Evolutionary conservation across 2,113 vertebrate genomes (phyloP).

Genomic region (Onychostoma macrolepis): DNA sequence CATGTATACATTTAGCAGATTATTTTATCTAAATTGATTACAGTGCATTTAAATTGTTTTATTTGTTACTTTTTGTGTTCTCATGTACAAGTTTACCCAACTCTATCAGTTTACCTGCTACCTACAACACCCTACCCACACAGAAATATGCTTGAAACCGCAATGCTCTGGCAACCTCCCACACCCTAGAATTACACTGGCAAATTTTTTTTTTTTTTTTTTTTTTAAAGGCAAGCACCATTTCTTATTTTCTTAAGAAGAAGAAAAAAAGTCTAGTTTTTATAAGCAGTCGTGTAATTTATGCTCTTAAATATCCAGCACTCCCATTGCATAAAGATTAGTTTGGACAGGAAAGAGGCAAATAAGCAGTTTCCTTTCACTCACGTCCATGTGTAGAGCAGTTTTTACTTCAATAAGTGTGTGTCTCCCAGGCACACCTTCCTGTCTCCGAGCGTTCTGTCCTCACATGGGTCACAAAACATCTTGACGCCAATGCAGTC

Average conservation of each 20-base stretch:
- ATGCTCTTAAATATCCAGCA: neutral
- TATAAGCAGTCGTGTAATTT: neutral
- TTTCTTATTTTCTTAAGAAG: neutral
- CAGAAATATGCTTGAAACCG: neutral
- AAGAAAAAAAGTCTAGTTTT: neutral
- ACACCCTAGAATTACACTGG: neutral
- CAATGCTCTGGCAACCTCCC: neutral
- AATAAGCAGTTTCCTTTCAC: slow-evolving; percentile 29
- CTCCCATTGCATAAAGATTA: neutral
- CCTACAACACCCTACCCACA: neutral
- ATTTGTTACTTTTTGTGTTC: neutral
- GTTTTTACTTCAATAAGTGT: neutral
- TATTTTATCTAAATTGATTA: neutral
- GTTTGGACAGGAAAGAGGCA: neutral
- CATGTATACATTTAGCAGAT: neutral
- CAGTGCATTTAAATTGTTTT: neutral
- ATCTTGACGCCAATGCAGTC: slow-evolving; percentile 49
- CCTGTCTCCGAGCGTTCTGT: neutral
- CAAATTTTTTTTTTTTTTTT: too few relatives aligned
- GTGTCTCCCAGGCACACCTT: neutral
- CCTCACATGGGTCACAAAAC: slow-evolving; percentile 48
- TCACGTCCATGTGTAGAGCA: neutral
- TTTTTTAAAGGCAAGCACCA: neutral
- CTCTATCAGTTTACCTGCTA: neutral
- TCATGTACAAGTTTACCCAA: neutral